Base-by-base conservation (phyloP, 2,113 vertebrate species). In the Coptodon rendalli region DNA sequence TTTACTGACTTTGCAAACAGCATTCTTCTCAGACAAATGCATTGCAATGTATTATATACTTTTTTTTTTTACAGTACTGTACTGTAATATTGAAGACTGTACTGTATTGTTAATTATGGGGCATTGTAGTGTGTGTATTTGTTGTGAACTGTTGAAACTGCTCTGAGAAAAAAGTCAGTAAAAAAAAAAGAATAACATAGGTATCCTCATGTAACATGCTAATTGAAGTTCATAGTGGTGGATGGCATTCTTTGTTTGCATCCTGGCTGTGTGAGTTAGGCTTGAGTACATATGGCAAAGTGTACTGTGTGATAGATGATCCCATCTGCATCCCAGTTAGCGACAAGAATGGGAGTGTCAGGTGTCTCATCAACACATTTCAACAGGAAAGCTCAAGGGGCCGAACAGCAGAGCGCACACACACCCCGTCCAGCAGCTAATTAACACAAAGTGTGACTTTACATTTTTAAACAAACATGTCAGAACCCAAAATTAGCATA, bases 341-440 rank as follows among this genome's bases (percentile, higher is more conserved):
- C 80, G 22, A 80, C 85, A 91, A 68, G 86, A 87, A 81, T 59
- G 9, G 34, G 40, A 88, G 90, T 87, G 90, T 93, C 91, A 94
- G 94, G 92, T 92, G 94, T 94, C 90, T 94, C 94, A 93, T 95
- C 94, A 91, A 90, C 91, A 91, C 89, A 84, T 94, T 91, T 78
- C 86, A 91, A 61, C 40, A 71, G 66, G 16, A 89, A 82, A 63
- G 63, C 90, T 91, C 85, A 84, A 50, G 79, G 57, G 83, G 82
- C 56, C 24, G 36, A 82, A 27, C 83, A 68, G 40, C 88, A 36
- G 81, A 52, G 83, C 61, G 52, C 54, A 10, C 89, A 54, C 88
- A 43, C 53, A 40, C 63, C 57, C 52, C 36, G n/a, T 86, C 87
- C 59, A 86, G 84, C 38, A 82, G 52, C 52, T 79, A 84, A 45